Base-by-base conservation (phyloP, 2,113 vertebrate genomes). In the Alethe castanea region DNA sequence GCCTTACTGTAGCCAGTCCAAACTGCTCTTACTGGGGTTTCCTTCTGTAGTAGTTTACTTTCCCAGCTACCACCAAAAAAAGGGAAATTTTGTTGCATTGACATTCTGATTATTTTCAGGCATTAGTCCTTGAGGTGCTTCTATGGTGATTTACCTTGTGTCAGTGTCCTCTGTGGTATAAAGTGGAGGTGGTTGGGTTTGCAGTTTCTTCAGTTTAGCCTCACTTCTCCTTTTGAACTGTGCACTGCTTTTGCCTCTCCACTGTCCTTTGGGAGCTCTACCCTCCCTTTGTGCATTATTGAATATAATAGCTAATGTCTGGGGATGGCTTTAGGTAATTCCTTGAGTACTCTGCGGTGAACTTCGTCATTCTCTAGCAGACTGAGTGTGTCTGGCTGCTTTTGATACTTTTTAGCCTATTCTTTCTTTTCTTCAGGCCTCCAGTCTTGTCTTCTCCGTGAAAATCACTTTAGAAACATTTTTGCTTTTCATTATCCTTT, bases 271-370 rank as follows among this genome's bases (percentile, higher is more conserved):
- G 77, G 77, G 89, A 87, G 17, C 80, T 48, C 24, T 36, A 2
- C 73, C 16, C 62, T 79, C 81, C 35, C 38, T 79, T 54, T 9
- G 50, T 90, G 88, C 76, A 60, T 88, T 74, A 93, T 31, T 92
- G 67, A 84, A 88, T 84, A 54, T 66, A 83, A 83, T 33, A 64
- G 72, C 72, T 88, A 42, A 84, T 89, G 91, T 91, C 81, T 89
- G 83, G 89, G 94, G 86, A 84, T 89, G 92, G 86, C 89, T 96
- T 89, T 67, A 71, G 76, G 91, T 84, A 88, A 94, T 88, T 93
- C 88, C 80, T 44, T 71, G 44, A 91, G 79, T 35, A 74, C 65
- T 91, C 60, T 81, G 72, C 12, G 15, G 80, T 84, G 76, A 94
- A 71, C 56, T 78, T 53, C 48, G 23, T 56, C 38, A 25, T 73